Percentiles rank a stretch among this genome's conserved stretches.
phyloP scores from a whole-genome alignment of 2,797 vertebrate genomes.

The Jordanella pulchra region DNA sequence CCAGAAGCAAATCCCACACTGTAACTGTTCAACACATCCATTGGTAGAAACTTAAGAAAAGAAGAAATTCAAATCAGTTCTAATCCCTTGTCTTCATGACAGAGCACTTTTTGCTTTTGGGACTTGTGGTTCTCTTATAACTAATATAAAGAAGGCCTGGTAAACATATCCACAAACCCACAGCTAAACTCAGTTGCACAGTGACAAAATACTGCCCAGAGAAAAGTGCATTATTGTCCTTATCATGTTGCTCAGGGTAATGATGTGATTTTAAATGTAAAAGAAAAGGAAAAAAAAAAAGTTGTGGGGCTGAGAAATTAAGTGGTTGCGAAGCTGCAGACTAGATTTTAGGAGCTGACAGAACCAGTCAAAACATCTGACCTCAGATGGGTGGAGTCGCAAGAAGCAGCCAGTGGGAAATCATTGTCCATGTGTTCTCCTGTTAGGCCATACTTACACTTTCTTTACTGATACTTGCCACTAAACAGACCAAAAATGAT shows the following conservation, averaged over 20 bases:
- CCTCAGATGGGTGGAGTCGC: conserved; percentile 68
- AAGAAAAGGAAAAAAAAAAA: conserved; percentile 28
- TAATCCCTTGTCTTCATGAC: conserved; percentile 67
- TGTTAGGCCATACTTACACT: conserved; percentile 82
- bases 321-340: conserved; percentile 50
- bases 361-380: conserved; percentile 58
- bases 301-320: conserved; percentile 40
- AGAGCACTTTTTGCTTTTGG: conserved; percentile 58
- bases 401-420: conserved; percentile 70
- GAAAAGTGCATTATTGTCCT: conserved; percentile 96
- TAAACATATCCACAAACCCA: conserved; percentile 54
- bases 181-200: conserved; percentile 84
- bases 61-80: conserved; percentile 53
- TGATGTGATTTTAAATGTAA: conserved; percentile 61
- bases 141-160: conserved; percentile 45
- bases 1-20: conserved; percentile 83
- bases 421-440: conserved; percentile 66
- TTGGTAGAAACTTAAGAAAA: conserved; percentile 47
- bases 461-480: conserved; percentile 92
- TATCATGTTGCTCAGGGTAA: conserved; percentile 97
- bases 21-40: conserved; percentile 89
- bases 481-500: conserved; percentile 89
- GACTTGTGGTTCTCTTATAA: conserved; percentile 57
- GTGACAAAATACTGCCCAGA: conserved; percentile 90
- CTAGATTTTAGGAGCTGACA: conserved; percentile 64